Base-by-base conservation (phyloP, 2,113 vertebrate species). In the Poeciliopsis prolifica region DNA sequence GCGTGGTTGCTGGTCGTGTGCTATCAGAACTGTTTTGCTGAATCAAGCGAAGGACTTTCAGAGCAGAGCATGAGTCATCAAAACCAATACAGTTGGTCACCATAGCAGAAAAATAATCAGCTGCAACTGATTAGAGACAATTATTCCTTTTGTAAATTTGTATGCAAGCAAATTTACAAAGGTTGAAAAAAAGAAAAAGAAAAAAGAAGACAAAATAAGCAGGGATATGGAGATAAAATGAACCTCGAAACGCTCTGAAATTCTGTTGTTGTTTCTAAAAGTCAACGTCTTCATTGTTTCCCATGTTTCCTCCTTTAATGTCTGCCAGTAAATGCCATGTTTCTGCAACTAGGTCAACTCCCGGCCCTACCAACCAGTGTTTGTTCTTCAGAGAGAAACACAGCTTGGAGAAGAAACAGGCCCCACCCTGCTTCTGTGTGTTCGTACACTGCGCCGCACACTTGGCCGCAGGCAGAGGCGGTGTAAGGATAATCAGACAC, bases 391-490 rank as follows among this genome's bases (percentile, higher is more conserved):
- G 44, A 78, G 48, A 42, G 42, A 85, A 83, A 75, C 51, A 68
- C 29, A 78, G 74, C 30, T 22, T 60, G 65, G 48, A 68, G 48
- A 78, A 76, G 61, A 71, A 77, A 42, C 14, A 22, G 66, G 74
- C 78, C 65, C 63, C 87, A 70, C 87, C 81, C 80, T 48, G 69
- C 17, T 42, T 40, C 58, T 61, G 48, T 58, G 65, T 35, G 65
- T 35, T 42, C 72, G 29, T 65, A 65, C 61, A 64, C 48, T 58
- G 58, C 13, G 3, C 83, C 69, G 22, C 80, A 71, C 74, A 77
- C 73, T 88, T 84, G 81, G 81, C 89, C 83, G 78, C 31, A 54
- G 70, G 76, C 83, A 44, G 24, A 88, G 78, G 75, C 69, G 77
- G 61, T 15, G 33, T 72, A 69, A 73, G 76, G 65, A 70, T 81